These are phyloP conservation scores for Trimorus sp. DNA, from an alignment of 2,888 invertebrate species.

Conservation along the genomic window DNA sequence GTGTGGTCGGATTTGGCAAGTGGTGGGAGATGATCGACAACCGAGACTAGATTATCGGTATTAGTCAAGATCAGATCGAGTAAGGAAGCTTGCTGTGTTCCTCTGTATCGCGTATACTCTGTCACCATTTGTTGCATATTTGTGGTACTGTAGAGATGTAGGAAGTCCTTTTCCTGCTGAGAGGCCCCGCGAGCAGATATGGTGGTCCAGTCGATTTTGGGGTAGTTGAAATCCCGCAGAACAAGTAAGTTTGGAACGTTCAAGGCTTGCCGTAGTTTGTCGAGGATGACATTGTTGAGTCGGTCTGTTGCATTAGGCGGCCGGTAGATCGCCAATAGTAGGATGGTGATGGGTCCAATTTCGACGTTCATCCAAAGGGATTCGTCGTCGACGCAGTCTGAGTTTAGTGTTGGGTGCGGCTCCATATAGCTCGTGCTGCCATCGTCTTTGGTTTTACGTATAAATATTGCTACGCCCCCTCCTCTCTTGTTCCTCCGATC, in stretches of 20 bases:
- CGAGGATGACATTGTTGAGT: neutral
- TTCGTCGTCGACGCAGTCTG: neutral
- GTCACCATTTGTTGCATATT: neutral
- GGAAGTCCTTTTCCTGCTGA: neutral
- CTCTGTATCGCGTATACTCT: neutral
- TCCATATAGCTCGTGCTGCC: neutral
- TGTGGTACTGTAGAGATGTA: neutral
- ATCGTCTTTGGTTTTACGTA: neutral
- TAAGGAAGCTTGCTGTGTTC: neutral
- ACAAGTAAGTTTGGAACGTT: neutral
- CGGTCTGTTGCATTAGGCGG: neutral
- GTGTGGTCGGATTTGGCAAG: neutral
- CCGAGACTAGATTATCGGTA: neutral
- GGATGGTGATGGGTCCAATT: neutral
- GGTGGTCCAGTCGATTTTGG: neutral
- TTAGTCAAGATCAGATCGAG: neutral
- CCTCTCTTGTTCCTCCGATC: neutral
- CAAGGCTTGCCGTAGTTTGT: neutral
- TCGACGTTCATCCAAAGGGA: slow-evolving; percentile 4
- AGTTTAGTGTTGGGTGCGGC: neutral
- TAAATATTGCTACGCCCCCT: neutral
- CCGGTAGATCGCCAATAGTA: neutral
- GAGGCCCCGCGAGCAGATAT: neutral
- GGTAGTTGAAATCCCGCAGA: neutral
- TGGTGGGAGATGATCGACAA: neutral